phyloP scores from a whole-genome alignment of 35 echinoderm and acorn worm genomes.

The Nesometra sesokonis region DNA sequence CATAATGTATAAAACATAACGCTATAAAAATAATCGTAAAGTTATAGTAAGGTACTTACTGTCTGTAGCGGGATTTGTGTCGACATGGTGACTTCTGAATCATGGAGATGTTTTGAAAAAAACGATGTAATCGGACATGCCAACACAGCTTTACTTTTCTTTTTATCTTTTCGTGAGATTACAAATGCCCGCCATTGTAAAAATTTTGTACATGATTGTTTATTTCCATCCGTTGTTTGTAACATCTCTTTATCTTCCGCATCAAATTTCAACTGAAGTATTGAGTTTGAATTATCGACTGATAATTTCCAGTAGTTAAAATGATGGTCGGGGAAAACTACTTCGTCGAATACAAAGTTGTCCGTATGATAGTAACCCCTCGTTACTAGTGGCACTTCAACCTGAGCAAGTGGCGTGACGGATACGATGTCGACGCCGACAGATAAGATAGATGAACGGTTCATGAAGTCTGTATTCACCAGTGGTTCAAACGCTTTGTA shows the following conservation, averaged over 20 bases:
- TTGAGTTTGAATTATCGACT: slow-evolving; percentile 29
- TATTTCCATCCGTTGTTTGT: not conserved
- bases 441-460: slow-evolving; percentile 44
- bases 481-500: slow-evolving; percentile 92
- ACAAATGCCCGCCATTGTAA: slow-evolving; percentile 76
- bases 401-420: slow-evolving; percentile 70
- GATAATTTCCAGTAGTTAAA: slow-evolving; percentile 70
- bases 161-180: slow-evolving; percentile 66
- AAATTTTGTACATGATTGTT: slow-evolving; percentile 60
- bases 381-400: slow-evolving; percentile 55
- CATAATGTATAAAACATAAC: too few species aligned
- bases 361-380: slow-evolving; percentile 86
- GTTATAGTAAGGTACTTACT: slow-evolving; percentile 41
- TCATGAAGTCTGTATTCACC: slow-evolving; percentile 28
- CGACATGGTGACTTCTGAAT: slow-evolving; percentile 60
- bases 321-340: slow-evolving; percentile 59
- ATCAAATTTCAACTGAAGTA: slow-evolving; percentile 22
- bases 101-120: slow-evolving; percentile 49
- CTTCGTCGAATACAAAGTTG: slow-evolving; percentile 86
- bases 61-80: slow-evolving; percentile 50
- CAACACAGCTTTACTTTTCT: slow-evolving; percentile 52
- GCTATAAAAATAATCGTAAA: not conserved
- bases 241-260: not conserved
- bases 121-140: slow-evolving; percentile 51
- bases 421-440: slow-evolving; percentile 82